Conservation (phyloP, 2,888 invertebrate genomes). For the Andrena fulva region DNA sequence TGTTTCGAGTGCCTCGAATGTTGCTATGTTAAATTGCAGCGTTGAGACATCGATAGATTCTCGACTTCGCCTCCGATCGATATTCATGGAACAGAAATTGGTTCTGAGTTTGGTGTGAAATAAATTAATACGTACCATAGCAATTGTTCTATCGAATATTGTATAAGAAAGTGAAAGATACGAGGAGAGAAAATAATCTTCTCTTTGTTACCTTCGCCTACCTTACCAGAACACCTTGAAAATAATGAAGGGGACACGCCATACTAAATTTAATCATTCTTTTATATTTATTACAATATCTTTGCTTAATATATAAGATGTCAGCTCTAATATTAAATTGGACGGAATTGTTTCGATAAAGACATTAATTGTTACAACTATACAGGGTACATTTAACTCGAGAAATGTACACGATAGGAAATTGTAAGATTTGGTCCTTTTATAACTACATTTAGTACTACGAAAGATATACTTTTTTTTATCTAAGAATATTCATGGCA, state of each 20-base stretch:
- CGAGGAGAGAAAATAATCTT: too few species aligned
- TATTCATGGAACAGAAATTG: background rate
- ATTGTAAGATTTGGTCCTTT: constrained; percentile 14
- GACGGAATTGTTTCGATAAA: constrained; percentile 58
- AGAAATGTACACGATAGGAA: constrained; percentile 10
- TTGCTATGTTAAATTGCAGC: constrained; percentile 20
- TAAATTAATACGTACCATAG: background rate
- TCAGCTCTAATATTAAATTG: constrained; percentile 29
- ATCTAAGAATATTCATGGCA: constrained; percentile 52
- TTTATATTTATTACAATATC: constrained; percentile 4
- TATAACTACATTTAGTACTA: constrained; percentile 1
- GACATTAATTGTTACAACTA: constrained; percentile 31
- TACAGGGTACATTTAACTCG: background rate
- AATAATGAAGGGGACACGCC: too few species aligned
- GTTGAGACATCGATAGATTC: constrained; percentile 13
- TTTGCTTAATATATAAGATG: background rate
- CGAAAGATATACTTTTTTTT: constrained; percentile 13
- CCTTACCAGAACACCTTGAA: background rate
- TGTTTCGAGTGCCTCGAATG: constrained; percentile 27
- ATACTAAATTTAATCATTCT: background rate
- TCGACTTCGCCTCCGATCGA: background rate
- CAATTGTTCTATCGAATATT: too few species aligned
- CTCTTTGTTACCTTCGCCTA: background rate
- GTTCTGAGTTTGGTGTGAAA: background rate
- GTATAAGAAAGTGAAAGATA: too few species aligned